phyloP scores from a whole-genome alignment of 2,888 invertebrate genomes.

The Epirrita christyi region DNA sequence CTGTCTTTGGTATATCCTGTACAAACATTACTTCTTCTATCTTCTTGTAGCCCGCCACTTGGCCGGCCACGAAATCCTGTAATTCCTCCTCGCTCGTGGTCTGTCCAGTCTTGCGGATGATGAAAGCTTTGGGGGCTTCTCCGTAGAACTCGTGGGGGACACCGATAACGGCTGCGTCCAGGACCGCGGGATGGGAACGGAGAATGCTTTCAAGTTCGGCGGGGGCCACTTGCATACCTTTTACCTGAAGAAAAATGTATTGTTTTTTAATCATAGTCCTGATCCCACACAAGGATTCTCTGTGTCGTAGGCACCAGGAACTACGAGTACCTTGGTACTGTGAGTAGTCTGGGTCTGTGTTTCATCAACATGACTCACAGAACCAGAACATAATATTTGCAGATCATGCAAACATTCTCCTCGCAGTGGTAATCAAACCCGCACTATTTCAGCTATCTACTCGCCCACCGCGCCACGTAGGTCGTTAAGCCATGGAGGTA shows the following conservation, averaged over 20 bases:
- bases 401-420: too few relatives aligned
- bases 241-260: constrained; percentile 72
- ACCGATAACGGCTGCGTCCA: constrained; percentile 94
- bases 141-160: constrained; percentile 89
- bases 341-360: too few relatives aligned
- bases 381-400: too few relatives aligned
- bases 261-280: too few relatives aligned
- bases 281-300: too few relatives aligned
- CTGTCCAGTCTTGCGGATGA: constrained; percentile 84
- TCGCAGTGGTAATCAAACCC: too few relatives aligned
- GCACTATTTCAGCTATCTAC: too few relatives aligned
- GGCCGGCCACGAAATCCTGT: constrained; percentile 85
- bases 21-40: constrained; percentile 88
- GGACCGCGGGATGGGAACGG: constrained; percentile 89
- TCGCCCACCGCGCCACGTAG: too few relatives aligned
- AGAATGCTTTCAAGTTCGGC: constrained; percentile 94
- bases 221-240: constrained; percentile 93
- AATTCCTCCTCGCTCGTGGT: constrained; percentile 74
- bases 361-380: too few relatives aligned
- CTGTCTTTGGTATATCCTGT: constrained; percentile 89
- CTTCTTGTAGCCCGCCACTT: constrained; percentile 92
- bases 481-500: too few relatives aligned
- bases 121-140: constrained; percentile 92
- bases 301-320: too few relatives aligned
- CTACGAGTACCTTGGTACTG: too few relatives aligned